Conservation (phyloP, 1,140 invertebrate genomes). For the Drosophila kepulauana region DNA sequence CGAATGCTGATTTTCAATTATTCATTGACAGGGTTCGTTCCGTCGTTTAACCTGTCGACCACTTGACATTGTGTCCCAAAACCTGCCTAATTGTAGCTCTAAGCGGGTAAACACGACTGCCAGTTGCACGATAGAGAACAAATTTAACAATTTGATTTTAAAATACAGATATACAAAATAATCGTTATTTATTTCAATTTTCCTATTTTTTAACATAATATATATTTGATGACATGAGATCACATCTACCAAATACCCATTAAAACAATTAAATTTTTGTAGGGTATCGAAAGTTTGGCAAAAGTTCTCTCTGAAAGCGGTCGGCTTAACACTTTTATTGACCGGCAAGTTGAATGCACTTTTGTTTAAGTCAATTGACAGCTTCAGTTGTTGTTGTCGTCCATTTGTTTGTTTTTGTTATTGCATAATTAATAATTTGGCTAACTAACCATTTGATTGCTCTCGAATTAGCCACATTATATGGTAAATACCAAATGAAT, state of each 20-base stretch:
- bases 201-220: too few species aligned
- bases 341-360: conserved; percentile 42
- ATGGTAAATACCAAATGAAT: not conserved
- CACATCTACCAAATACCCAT: conserved; percentile 1
- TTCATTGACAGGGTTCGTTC: conserved; percentile 66
- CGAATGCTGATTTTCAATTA: conserved; percentile 73
- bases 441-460: conserved; percentile 20
- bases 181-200: too few species aligned
- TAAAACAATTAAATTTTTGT: not conserved
- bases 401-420: not conserved
- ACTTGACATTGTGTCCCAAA: conserved; percentile 55
- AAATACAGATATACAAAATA: too few species aligned
- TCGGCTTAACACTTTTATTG: conserved; percentile 41
- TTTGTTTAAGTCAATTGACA: conserved; percentile 29
- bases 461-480: conserved; percentile 24
- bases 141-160: not conserved
- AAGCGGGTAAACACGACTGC: not conserved
- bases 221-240: not conserved
- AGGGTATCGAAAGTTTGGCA: conserved; percentile 13
- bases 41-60: conserved; percentile 72
- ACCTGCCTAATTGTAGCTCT: not conserved
- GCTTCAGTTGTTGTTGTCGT: not conserved
- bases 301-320: conserved; percentile 31
- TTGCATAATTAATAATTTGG: conserved; percentile 24
- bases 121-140: not conserved